Evolutionary conservation across 2,888 invertebrate genomes (phyloP).

Genomic region (Amphipoea lucens): DNA sequence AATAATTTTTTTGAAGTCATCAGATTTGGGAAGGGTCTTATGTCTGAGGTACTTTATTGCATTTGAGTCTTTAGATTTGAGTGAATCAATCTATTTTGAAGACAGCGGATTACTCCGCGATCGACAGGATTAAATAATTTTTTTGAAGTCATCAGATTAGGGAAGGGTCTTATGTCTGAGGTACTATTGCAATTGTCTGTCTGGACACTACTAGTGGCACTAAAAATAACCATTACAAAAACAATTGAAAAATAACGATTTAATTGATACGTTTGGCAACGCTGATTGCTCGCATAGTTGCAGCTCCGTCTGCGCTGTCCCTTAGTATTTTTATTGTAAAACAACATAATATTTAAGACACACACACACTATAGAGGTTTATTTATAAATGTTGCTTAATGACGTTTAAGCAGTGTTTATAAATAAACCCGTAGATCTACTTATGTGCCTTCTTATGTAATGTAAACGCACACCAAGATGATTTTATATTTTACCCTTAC

Average conservation of each 20-base stretch:
- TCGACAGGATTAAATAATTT: neutral
- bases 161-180: neutral
- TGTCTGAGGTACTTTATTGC: too few species aligned
- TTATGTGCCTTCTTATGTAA: neutral
- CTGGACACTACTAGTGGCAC: too few species aligned
- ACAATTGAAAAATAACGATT: neutral
- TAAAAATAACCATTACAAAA: neutral
- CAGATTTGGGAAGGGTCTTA: neutral
- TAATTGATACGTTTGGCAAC: neutral
- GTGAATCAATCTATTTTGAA: neutral
- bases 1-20: neutral
- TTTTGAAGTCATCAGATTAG: neutral
- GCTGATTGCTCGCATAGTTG: neutral
- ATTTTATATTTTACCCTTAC: conserved; percentile 13
- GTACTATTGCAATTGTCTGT: too few species aligned
- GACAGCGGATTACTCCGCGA: neutral
- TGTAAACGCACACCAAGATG: conserved; percentile 8
- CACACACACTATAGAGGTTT: neutral
- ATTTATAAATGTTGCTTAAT: neutral
- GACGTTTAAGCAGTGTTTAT: neutral
- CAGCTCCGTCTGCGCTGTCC: neutral
- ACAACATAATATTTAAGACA: neutral
- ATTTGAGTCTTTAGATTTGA: neutral
- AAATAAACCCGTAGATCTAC: neutral
- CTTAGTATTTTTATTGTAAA: neutral